phyloP scores from a whole-genome alignment of 2,888 invertebrate species.

The Hyles lineata region DNA sequence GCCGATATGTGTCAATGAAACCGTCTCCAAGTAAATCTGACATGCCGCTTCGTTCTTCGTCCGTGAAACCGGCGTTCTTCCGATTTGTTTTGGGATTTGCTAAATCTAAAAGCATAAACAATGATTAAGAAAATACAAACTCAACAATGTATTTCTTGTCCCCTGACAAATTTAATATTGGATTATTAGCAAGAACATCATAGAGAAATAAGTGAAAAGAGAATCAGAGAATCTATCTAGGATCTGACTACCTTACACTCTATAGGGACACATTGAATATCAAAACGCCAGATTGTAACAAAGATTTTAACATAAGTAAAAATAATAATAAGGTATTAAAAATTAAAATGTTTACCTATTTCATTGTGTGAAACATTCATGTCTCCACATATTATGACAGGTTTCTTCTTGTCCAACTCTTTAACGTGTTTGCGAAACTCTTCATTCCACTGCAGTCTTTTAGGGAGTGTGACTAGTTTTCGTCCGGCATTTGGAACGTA shows the following conservation, averaged over 20 bases:
- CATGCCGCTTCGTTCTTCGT: constrained; percentile 97
- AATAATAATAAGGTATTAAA: neutral
- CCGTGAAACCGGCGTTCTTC: constrained; percentile 97
- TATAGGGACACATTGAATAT: too few species aligned
- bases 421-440: constrained; percentile 91
- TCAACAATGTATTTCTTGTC: too few species aligned
- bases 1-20: constrained; percentile 94
- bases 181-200: too few species aligned
- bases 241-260: too few species aligned
- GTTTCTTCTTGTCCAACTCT: constrained; percentile 93
- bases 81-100: constrained; percentile 97
- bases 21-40: constrained; percentile 91
- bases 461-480: constrained; percentile 93
- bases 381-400: constrained; percentile 98
- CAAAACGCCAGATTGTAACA: neutral
- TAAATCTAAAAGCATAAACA: constrained; percentile 87
- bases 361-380: constrained; percentile 98
- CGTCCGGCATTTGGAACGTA: constrained; percentile 98
- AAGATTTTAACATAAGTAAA: neutral
- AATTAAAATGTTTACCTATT: constrained; percentile 88
- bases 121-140: neutral
- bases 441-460: constrained; percentile 95
- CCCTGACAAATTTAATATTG: too few species aligned
- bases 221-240: too few species aligned
- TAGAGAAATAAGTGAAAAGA: too few species aligned